These are phyloP conservation scores for Bryconaethiops microstoma DNA, from an alignment of 2,797 vertebrate species.

Conservation along the genomic window DNA sequence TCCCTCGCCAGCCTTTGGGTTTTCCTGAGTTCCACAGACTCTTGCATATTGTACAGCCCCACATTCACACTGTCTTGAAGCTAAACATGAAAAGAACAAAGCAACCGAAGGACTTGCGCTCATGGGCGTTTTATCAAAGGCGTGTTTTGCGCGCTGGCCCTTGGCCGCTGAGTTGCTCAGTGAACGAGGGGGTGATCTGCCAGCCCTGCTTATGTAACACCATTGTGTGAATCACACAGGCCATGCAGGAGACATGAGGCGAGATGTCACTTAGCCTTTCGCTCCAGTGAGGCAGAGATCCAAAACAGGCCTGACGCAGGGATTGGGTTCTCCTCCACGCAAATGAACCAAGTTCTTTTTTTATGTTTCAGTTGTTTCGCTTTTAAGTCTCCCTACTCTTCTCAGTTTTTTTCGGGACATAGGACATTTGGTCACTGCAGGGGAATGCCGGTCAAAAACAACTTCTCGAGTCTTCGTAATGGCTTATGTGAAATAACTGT, in stretches of 20 bases:
- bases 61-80: slow-evolving; percentile 21
- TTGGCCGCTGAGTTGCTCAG: slow-evolving; percentile 54
- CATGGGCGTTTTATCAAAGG: background rate
- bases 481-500: too few species aligned
- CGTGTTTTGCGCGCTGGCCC: slow-evolving; percentile 42
- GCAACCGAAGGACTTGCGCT: slow-evolving; percentile 18
- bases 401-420: background rate
- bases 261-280: slow-evolving; percentile 48
- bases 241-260: slow-evolving; percentile 38
- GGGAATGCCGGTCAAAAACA: background rate
- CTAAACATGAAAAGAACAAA: slow-evolving; percentile 30
- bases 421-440: background rate
- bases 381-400: background rate
- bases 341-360: slow-evolving; percentile 7
- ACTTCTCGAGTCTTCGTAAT: background rate
- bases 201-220: slow-evolving; percentile 49
- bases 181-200: slow-evolving; percentile 30
- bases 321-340: background rate
- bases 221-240: slow-evolving; percentile 47
- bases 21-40: background rate
- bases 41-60: slow-evolving; percentile 8
- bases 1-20: background rate
- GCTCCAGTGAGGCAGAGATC: slow-evolving; percentile 38
- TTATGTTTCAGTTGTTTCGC: background rate
- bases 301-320: slow-evolving; percentile 31